phyloP scores from a whole-genome alignment of 2,113 vertebrate species.

The Thalassoma bifasciatum region DNA sequence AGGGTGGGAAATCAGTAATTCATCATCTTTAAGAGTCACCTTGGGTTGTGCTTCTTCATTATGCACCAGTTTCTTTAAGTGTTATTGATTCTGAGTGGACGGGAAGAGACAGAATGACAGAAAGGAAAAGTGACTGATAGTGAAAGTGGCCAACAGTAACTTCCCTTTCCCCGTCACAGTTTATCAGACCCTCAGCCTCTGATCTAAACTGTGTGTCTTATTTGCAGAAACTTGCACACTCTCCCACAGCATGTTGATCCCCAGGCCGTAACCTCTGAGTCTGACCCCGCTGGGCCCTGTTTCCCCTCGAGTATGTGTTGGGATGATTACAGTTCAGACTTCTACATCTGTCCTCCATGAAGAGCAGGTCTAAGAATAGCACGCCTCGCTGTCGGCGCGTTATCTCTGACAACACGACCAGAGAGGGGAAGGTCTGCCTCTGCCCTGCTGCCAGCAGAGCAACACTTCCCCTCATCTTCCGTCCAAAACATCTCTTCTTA shows the following conservation, averaged over 20 bases:
- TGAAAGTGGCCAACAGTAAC: not conserved
- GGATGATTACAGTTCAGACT: constrained; percentile 41
- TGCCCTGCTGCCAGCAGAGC: not conserved
- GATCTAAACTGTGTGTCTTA: not conserved
- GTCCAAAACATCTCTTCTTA: constrained; percentile 5
- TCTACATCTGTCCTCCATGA: constrained; percentile 35
- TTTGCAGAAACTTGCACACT: not conserved
- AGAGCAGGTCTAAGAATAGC: constrained; percentile 73
- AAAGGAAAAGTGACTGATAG: not conserved
- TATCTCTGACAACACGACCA: constrained; percentile 72
- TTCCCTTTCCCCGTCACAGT: not conserved
- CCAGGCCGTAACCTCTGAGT: constrained; percentile 10
- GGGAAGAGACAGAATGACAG: no score
- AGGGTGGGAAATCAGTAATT: not conserved
- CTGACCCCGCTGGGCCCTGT: constrained; percentile 4
- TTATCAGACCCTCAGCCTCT: not conserved
- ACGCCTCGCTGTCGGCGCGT: constrained; percentile 43
- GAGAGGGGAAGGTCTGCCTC: constrained; percentile 32
- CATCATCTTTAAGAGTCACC: not conserved
- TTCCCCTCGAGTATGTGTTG: constrained; percentile 29
- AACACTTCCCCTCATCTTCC: constrained; percentile 44
- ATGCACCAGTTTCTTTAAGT: not conserved
- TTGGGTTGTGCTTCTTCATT: not conserved
- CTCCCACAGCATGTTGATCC: not conserved
- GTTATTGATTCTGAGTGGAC: not conserved